Conservation (phyloP, 2,113 vertebrate genomes). For the Turdus rufiventris region DNA sequence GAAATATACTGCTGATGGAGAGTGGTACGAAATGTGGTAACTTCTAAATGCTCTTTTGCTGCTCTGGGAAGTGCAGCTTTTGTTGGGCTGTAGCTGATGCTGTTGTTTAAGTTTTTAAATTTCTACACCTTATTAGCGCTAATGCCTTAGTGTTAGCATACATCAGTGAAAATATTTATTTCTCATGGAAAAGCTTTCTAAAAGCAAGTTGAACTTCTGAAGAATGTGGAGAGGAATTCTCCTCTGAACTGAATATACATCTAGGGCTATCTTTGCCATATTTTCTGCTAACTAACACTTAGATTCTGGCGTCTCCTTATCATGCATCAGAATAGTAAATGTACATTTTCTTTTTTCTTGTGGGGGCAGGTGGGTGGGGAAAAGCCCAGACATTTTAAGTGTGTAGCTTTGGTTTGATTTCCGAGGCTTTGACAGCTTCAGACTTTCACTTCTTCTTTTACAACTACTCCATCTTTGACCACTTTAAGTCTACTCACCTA, state of each 20-base stretch:
- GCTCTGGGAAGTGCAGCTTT: not conserved
- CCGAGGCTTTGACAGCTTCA: not conserved
- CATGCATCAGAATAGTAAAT: not conserved
- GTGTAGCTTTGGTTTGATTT: not conserved
- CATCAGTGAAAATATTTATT: not conserved
- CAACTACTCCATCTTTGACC: not conserved
- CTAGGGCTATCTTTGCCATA: not conserved
- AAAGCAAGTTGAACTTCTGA: not conserved
- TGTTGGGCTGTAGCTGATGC: not conserved
- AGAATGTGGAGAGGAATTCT: not conserved
- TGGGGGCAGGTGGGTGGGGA: not conserved
- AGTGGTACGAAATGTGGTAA: not conserved
- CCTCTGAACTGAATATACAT: not conserved
- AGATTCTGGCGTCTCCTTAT: not conserved
- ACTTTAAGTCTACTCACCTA: not conserved
- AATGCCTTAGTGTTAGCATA: not conserved
- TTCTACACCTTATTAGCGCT: not conserved
- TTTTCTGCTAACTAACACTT: not conserved
- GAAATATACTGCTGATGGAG: not conserved
- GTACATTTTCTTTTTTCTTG: not conserved
- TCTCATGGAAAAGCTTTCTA: not conserved
- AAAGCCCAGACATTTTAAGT: not conserved
- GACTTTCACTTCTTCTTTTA: slow-evolving; percentile 40
- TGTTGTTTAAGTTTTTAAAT: not conserved
- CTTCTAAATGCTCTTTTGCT: not conserved